phyloP scores from a whole-genome alignment of 2,797 vertebrate species.

The Rhadinocentrus ornatus region DNA sequence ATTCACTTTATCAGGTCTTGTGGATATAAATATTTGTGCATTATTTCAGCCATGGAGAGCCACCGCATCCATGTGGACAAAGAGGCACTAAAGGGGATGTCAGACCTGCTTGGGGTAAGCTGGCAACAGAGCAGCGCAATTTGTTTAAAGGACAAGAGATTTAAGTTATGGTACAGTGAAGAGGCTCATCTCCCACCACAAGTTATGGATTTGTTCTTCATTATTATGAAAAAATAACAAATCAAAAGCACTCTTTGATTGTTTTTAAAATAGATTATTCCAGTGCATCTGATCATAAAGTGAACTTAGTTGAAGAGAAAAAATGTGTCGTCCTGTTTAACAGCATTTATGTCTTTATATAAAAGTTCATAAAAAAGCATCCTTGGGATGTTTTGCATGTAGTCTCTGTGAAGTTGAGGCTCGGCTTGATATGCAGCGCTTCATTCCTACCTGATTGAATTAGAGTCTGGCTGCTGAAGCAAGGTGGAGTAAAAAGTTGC shows the following conservation, averaged over 20 bases:
- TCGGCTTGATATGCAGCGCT: slow-evolving; percentile 25
- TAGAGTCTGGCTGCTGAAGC: slow-evolving; percentile 27
- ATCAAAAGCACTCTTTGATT: no score
- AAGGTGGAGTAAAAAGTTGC: slow-evolving; percentile 16
- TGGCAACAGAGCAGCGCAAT: background rate
- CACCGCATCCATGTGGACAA: slow-evolving; percentile 87
- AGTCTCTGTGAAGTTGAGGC: slow-evolving; percentile 9
- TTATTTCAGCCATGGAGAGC: slow-evolving; percentile 90
- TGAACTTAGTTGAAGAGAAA: background rate
- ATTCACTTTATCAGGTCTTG: background rate
- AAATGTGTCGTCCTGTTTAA: background rate
- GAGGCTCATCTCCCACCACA: slow-evolving; percentile 21
- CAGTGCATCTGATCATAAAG: no score
- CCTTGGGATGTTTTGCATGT: no score
- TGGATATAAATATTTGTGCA: background rate
- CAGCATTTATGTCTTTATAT: no score
- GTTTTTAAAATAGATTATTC: background rate
- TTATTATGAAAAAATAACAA: no score
- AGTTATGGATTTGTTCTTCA: slow-evolving; percentile 5
- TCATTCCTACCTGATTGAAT: slow-evolving; percentile 28
- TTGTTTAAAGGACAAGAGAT: background rate
- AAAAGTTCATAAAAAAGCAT: background rate
- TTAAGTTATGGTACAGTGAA: background rate
- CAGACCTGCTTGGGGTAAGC: slow-evolving; percentile 89
- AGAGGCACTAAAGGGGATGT: slow-evolving; percentile 87